These are phyloP conservation scores for Drosophila helvetica DNA, from an alignment of 2,888 invertebrate species.

Conservation along the genomic window DNA sequence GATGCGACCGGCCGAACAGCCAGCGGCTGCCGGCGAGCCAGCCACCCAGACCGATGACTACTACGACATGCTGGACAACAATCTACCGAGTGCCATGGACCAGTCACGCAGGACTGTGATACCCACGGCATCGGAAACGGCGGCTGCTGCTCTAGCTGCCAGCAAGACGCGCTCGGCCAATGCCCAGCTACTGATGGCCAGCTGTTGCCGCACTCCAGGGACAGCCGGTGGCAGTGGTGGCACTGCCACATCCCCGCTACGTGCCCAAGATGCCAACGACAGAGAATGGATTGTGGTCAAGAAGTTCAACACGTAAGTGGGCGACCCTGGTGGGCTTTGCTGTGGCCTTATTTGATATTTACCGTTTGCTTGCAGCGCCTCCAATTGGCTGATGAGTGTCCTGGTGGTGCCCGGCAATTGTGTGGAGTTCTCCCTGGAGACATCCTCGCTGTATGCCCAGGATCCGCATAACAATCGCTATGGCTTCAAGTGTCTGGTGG, in stretches of 20 bases:
- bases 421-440: constrained; percentile 97
- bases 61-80: constrained; percentile 82
- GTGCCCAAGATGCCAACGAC: constrained; percentile 56
- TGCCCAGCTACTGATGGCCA: constrained; percentile 71
- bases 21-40: constrained; percentile 8
- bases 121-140: neutral
- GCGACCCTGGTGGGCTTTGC: no score
- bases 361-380: constrained; percentile 62
- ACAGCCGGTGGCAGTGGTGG: constrained; percentile 5
- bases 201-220: constrained; percentile 65
- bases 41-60: constrained; percentile 71
- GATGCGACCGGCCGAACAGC: constrained; percentile 75
- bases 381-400: constrained; percentile 92
- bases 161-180: constrained; percentile 42
- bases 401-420: constrained; percentile 96
- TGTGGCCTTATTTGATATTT: neutral
- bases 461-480: constrained; percentile 93
- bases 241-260: constrained; percentile 50
- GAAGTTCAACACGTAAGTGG: constrained; percentile 86
- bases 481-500: constrained; percentile 91
- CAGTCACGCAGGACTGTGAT: neutral
- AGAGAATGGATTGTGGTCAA: constrained; percentile 87
- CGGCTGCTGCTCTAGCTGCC: constrained; percentile 38
- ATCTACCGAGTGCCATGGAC: constrained; percentile 44
- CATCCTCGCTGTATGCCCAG: constrained; percentile 96